These are phyloP conservation scores for Tetramorium parvispinum DNA, from an alignment of 1,140 invertebrate species.

Conservation along the genomic window DNA sequence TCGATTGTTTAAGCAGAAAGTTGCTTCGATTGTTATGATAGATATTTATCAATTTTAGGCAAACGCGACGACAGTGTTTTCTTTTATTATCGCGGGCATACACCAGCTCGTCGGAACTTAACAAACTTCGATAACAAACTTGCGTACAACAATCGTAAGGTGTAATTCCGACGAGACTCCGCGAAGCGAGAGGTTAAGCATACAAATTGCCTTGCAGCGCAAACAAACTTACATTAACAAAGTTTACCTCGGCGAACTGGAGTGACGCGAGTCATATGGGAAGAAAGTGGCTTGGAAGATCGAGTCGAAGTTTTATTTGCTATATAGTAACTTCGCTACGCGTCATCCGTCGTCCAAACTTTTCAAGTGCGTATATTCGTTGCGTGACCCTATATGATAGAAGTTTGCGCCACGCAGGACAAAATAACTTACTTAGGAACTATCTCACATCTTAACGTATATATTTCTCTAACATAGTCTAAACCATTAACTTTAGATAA, in stretches of 20 bases:
- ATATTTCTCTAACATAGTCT: neutral
- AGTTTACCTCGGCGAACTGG: slow-evolving; percentile 47
- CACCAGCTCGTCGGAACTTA: slow-evolving; percentile 26
- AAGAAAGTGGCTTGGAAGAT: slow-evolving; percentile 54
- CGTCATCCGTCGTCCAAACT: slow-evolving; percentile 49
- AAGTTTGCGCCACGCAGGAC: slow-evolving; percentile 19
- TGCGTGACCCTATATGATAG: slow-evolving; percentile 22
- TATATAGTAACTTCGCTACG: slow-evolving; percentile 39
- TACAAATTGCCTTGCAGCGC: slow-evolving; percentile 56
- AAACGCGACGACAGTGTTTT: slow-evolving; percentile 33
- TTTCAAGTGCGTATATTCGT: slow-evolving; percentile 42
- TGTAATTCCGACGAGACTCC: slow-evolving; percentile 55
- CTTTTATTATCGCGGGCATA: slow-evolving; percentile 51
- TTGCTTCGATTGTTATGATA: neutral
- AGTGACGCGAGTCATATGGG: slow-evolving; percentile 58
- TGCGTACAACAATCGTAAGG: slow-evolving; percentile 57
- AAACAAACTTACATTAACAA: slow-evolving; percentile 62
- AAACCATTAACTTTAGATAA: slow-evolving; percentile 1
- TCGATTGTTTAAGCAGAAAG: neutral
- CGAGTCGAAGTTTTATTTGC: slow-evolving; percentile 55
- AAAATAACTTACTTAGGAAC: slow-evolving; percentile 25
- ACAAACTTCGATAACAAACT: slow-evolving; percentile 54
- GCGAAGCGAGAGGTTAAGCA: slow-evolving; percentile 58
- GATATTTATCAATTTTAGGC: slow-evolving; percentile 36
- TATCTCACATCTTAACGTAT: neutral